phyloP scores from a whole-genome alignment of 2,888 invertebrate species.

The Hipparchia semele region DNA sequence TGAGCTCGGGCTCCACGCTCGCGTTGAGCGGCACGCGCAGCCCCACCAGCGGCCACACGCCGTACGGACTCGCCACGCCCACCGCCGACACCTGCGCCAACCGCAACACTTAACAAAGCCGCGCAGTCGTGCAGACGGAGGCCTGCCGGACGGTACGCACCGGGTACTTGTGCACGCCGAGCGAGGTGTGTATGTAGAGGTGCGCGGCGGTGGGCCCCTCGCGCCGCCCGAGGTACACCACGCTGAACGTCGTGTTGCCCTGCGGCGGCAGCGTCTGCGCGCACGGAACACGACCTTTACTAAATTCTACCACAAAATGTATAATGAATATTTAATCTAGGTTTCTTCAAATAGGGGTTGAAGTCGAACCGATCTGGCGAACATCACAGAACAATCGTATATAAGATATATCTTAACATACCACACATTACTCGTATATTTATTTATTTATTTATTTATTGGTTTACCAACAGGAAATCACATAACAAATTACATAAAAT shows the following conservation, averaged over 20 bases:
- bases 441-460: too few relatives aligned
- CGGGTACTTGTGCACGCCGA: conserved; percentile 94
- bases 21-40: conserved; percentile 96
- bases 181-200: conserved; percentile 96
- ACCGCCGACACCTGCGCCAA: conserved; percentile 88
- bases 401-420: too few relatives aligned
- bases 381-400: too few relatives aligned
- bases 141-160: conserved; percentile 67
- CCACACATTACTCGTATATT: too few relatives aligned
- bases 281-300: background rate
- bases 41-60: conserved; percentile 94
- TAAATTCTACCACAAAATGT: background rate
- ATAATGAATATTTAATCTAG: too few relatives aligned
- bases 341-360: too few relatives aligned
- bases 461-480: too few relatives aligned
- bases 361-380: too few relatives aligned
- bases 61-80: conserved; percentile 95
- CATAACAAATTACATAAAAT: too few relatives aligned
- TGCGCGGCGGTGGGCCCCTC: conserved; percentile 94
- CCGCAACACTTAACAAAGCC: too few relatives aligned
- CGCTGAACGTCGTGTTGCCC: conserved; percentile 97
- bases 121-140: background rate
- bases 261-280: conserved; percentile 92
- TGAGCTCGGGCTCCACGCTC: conserved; percentile 93
- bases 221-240: conserved; percentile 96